Conservation (phyloP, 2,113 vertebrate species). For the Dinomys branickii region DNA sequence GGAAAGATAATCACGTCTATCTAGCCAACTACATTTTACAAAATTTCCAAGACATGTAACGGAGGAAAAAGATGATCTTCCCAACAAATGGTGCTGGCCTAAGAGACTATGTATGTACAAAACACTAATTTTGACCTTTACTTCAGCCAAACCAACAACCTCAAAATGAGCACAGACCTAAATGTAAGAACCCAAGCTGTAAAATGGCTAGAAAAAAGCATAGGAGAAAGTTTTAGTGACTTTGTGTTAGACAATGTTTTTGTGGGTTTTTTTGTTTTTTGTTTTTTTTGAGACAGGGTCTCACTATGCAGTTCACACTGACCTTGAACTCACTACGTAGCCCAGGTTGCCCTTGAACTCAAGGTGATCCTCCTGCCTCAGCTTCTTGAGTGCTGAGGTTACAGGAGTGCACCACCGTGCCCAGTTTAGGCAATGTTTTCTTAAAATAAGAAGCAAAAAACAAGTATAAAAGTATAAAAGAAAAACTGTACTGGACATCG, state of each 20-base stretch:
- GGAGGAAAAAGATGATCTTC: background rate
- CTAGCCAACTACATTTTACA: background rate
- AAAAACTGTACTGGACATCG: background rate
- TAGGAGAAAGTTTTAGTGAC: constrained; percentile 31
- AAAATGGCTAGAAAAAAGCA: constrained; percentile 28
- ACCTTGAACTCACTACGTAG: no score
- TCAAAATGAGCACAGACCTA: background rate
- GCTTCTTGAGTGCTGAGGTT: no score
- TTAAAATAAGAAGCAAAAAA: background rate
- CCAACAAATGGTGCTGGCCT: background rate
- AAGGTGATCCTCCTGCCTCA: no score
- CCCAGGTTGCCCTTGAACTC: no score
- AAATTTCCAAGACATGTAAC: background rate
- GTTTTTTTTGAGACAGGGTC: no score
- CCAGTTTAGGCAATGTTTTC: background rate
- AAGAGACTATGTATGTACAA: background rate
- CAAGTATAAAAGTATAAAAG: background rate
- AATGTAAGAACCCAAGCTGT: background rate
- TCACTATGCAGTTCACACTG: no score
- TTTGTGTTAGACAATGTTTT: constrained; percentile 5
- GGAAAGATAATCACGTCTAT: background rate
- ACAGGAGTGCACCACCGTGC: no score
- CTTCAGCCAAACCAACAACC: background rate
- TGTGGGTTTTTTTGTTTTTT: no score
- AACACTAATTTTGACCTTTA: background rate